Conservation (phyloP, 2,113 vertebrate genomes). For the Sceloporus undulatus region DNA sequence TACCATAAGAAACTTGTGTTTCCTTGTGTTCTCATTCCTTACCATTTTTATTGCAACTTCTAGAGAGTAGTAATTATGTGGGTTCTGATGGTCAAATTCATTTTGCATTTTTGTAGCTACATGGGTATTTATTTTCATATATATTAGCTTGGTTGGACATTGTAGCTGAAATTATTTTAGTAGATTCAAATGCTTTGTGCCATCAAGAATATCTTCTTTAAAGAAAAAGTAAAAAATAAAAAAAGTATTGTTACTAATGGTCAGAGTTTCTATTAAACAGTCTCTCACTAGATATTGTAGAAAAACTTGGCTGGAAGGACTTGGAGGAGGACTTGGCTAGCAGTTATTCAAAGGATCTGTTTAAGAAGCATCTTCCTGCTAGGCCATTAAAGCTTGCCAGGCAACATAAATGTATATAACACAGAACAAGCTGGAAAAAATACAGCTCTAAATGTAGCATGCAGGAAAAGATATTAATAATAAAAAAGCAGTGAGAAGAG, state of each 20-base stretch:
- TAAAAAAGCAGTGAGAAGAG: constrained; percentile 2
- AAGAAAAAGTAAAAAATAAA: neutral
- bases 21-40: constrained; percentile 26
- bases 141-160: neutral
- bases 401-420: constrained; percentile 11
- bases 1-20: neutral
- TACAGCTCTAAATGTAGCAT: constrained; percentile 8
- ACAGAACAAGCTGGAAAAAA: neutral
- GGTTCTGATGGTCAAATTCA: neutral
- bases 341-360: neutral
- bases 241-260: neutral
- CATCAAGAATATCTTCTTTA: constrained; percentile 7
- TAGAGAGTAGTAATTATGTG: neutral
- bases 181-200: accelerated
- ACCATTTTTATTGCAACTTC: neutral
- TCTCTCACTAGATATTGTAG: neutral
- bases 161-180: neutral
- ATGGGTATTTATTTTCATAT: neutral
- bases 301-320: neutral
- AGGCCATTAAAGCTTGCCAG: constrained; percentile 17
- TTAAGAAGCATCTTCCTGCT: neutral
- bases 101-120: neutral
- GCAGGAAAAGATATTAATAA: constrained; percentile 15
- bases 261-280: neutral
- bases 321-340: accelerated